Conservation (phyloP, 2,888 invertebrate species). For the Urechis unicinctus region DNA sequence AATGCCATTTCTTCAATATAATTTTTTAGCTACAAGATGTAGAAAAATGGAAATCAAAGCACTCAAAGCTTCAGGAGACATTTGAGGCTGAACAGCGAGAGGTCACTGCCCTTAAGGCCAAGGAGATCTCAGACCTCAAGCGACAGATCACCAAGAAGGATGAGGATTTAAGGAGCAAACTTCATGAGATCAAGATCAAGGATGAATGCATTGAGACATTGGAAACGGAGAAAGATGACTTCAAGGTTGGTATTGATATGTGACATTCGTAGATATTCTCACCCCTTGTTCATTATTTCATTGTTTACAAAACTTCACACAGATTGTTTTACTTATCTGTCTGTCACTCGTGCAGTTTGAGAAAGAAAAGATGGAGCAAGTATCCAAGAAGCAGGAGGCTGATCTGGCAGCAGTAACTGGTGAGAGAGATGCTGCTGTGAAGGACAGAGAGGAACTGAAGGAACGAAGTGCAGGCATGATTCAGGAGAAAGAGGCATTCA, state of each 20-base stretch:
- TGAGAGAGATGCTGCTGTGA: constrained; percentile 4
- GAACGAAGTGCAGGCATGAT: neutral
- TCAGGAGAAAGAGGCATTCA: neutral
- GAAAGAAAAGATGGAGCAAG: constrained; percentile 13
- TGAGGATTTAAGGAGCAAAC: neutral
- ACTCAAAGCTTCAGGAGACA: neutral
- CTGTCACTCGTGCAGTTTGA: constrained; percentile 6
- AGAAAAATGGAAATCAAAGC: neutral
- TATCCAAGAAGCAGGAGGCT: constrained; percentile 8
- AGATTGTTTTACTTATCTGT: no score
- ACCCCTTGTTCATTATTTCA: no score
- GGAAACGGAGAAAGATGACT: no score
- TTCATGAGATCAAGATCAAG: no score
- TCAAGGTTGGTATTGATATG: no score
- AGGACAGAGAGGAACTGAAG: constrained; percentile 7
- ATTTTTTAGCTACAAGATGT: neutral
- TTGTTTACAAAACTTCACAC: no score
- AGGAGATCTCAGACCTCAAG: neutral
- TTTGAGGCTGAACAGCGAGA: neutral
- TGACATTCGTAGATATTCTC: no score
- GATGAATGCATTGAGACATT: no score
- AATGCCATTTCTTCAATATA: no score
- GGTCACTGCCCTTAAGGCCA: neutral
- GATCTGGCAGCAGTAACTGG: constrained; percentile 4
- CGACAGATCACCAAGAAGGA: neutral